phyloP scores from a whole-genome alignment of 2,797 vertebrate genomes.

The Decapterus maruadsi region DNA sequence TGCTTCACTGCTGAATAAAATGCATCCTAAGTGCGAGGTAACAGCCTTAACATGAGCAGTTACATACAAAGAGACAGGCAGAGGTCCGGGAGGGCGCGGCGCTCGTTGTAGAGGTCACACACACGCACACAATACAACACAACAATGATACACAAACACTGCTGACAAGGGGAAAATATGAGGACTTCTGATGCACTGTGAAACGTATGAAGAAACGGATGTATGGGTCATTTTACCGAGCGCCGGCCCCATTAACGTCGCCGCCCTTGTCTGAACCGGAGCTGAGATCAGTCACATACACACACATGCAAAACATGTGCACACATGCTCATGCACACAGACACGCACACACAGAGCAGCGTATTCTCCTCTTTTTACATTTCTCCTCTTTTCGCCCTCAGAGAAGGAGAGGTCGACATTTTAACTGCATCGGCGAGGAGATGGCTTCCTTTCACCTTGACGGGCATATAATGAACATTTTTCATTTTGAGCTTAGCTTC shows the following conservation, averaged over 20 bases:
- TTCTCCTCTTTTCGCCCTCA: slow-evolving; percentile 65
- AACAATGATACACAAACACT: slow-evolving; percentile 63
- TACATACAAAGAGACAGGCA: slow-evolving; percentile 71
- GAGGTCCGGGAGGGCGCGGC: slow-evolving; percentile 51
- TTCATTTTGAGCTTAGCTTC: slow-evolving; percentile 82
- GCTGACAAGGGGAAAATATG: slow-evolving; percentile 72
- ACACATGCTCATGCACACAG: slow-evolving; percentile 23
- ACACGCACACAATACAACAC: slow-evolving; percentile 13
- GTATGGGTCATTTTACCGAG: slow-evolving; percentile 81
- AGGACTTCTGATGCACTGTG: slow-evolving; percentile 59
- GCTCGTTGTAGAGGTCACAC: slow-evolving; percentile 65
- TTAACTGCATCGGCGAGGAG: slow-evolving; percentile 73
- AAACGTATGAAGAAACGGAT: slow-evolving; percentile 74
- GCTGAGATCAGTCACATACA: slow-evolving; percentile 55
- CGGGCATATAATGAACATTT: slow-evolving; percentile 82
- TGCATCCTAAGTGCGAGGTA: slow-evolving; percentile 58
- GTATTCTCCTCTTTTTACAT: slow-evolving; percentile 64
- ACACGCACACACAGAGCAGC: slow-evolving; percentile 24
- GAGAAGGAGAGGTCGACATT: slow-evolving; percentile 75
- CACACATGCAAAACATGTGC: slow-evolving; percentile 26
- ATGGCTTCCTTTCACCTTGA: slow-evolving; percentile 82
- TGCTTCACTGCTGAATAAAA: slow-evolving; percentile 54
- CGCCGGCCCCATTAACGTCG: slow-evolving; percentile 70
- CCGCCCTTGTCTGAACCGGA: slow-evolving; percentile 75
- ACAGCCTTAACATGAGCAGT: slow-evolving; percentile 70